Percentiles rank a stretch among this genome's conserved stretches.
Evolutionary conservation across 2,888 invertebrate species (phyloP).

Genomic region (Automeris io): DNA sequence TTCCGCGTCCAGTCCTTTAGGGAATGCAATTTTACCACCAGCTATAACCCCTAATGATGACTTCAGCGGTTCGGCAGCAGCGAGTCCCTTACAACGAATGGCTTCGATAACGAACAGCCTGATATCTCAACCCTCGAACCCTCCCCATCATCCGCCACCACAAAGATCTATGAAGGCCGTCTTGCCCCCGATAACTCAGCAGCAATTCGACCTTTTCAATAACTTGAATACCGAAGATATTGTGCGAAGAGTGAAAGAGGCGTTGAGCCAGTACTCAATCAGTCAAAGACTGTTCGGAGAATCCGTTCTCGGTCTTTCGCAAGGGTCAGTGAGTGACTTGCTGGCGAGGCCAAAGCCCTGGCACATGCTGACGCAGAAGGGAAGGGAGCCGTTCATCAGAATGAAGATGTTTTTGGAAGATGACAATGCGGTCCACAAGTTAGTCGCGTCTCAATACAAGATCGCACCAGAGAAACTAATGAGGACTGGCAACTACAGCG

Average conservation of each 20-base stretch:
- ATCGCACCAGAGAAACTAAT: conserved; percentile 98
- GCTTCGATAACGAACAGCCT: conserved; percentile 98
- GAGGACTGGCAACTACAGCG: conserved; percentile 96
- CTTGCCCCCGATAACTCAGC: conserved; percentile 97
- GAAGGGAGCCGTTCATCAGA: conserved; percentile 96
- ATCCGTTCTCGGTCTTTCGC: conserved; percentile 96
- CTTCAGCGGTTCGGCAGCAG: conserved; percentile 87
- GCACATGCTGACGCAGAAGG: conserved; percentile 99
- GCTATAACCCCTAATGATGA: conserved; percentile 89
- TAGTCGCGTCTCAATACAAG: conserved; percentile 98
- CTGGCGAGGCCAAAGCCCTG: conserved; percentile 98
- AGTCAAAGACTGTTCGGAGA: conserved; percentile 99
- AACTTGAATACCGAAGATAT: conserved; percentile 99
- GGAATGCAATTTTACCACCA: conserved; percentile 91
- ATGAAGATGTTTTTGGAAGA: conserved; percentile 99
- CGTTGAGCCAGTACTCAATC: conserved; percentile 95
- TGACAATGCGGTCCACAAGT: conserved; percentile 95
- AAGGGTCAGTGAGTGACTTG: conserved; percentile 98
- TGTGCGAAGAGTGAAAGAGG: conserved; percentile 96
- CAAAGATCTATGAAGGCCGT: conserved; percentile 97
- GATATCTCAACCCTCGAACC: conserved; percentile 92
- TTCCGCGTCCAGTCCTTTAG: conserved; percentile 89
- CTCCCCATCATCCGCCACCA: conserved; percentile 88
- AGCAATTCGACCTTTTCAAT: conserved; percentile 98
- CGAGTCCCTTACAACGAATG: conserved; percentile 97